Evolutionary conservation across 2,888 invertebrate species (phyloP).

Genomic region (Fissipunctia ypsillon): DNA sequence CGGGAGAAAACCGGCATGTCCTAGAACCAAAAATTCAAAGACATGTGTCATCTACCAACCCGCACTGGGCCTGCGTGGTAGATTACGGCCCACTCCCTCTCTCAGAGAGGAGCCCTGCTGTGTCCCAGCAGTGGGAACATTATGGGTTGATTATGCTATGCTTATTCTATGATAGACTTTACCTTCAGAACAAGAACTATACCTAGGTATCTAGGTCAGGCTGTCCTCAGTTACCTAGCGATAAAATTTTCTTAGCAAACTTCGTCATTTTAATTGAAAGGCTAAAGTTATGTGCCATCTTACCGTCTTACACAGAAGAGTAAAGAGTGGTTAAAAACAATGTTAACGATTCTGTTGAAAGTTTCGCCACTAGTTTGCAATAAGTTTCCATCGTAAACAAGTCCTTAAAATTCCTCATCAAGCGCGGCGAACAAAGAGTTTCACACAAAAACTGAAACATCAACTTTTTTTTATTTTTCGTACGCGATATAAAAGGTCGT

Average conservation of each 20-base stretch:
- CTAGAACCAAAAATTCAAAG: no score
- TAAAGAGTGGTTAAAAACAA: constrained; percentile 42
- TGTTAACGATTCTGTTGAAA: constrained; percentile 46
- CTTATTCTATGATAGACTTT: not conserved
- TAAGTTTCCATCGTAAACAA: constrained; percentile 65
- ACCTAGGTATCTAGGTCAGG: not conserved
- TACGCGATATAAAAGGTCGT: constrained; percentile 81
- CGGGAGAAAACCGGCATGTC: no score
- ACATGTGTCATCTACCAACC: no score
- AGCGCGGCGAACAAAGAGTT: constrained; percentile 63
- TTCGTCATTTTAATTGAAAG: constrained; percentile 44
- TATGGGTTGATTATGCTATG: no score
- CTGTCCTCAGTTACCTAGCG: not conserved
- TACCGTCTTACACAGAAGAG: constrained; percentile 29
- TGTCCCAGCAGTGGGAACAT: no score
- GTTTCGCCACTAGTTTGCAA: constrained; percentile 49
- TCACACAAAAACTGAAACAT: constrained; percentile 73
- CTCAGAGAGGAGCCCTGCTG: no score
- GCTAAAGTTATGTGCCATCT: constrained; percentile 34
- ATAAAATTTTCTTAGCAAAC: constrained; percentile 37
- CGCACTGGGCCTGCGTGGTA: no score
- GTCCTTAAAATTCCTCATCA: constrained; percentile 67
- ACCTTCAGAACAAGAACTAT: not conserved
- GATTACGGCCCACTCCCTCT: no score
- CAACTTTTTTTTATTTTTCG: constrained; percentile 78